Evolutionary conservation across 2,888 invertebrate species (phyloP).

Genomic region (Zootermopsis nevadensis): DNA sequence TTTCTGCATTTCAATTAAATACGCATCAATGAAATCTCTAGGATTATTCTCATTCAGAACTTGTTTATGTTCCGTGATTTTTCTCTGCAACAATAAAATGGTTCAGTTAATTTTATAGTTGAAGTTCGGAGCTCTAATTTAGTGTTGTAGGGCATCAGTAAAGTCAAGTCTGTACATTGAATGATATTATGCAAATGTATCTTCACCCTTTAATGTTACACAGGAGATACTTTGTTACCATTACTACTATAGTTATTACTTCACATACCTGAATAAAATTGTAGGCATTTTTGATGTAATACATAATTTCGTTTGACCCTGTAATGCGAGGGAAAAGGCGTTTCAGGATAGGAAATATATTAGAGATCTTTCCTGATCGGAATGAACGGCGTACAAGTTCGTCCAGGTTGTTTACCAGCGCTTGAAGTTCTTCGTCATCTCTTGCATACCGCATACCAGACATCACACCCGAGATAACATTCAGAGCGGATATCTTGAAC

Average conservation of each 20-base stretch:
- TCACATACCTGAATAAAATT: not conserved
- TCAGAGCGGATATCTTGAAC: slow-evolving; percentile 40
- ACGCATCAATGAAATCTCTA: slow-evolving; percentile 54
- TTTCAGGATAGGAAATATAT: not conserved
- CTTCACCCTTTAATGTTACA: no score
- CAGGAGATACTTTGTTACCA: no score
- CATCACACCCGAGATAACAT: slow-evolving; percentile 54
- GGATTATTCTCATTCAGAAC: slow-evolving; percentile 48
- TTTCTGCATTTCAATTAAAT: slow-evolving; percentile 52
- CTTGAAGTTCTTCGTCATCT: slow-evolving; percentile 46
- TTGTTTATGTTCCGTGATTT: slow-evolving; percentile 51
- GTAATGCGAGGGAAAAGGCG: not conserved
- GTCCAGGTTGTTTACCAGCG: not conserved
- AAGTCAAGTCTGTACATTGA: no score
- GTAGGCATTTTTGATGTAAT: not conserved
- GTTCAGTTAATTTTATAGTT: no score
- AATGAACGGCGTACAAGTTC: not conserved
- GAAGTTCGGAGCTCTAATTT: no score
- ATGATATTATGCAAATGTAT: no score
- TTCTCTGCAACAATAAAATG: slow-evolving; percentile 36
- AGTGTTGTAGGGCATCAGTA: no score
- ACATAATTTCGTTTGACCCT: not conserved
- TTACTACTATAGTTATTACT: no score
- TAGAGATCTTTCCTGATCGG: not conserved
- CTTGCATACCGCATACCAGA: slow-evolving; percentile 51